These are phyloP conservation scores for Limnephilus marmoratus DNA, from an alignment of 2,888 invertebrate species.

Conservation along the genomic window DNA sequence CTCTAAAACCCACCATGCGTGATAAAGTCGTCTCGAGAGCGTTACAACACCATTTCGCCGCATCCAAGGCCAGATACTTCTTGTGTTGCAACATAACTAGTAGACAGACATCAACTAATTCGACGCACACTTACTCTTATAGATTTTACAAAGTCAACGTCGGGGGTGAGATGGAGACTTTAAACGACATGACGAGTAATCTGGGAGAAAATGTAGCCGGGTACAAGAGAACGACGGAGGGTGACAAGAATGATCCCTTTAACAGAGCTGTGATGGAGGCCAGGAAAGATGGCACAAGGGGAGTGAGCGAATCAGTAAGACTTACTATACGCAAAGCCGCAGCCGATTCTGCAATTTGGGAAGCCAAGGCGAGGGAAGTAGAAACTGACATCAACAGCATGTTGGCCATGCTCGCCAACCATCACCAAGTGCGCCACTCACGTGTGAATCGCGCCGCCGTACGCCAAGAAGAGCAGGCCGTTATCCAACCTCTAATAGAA, in stretches of 20 bases:
- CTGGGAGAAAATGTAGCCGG: slow-evolving; percentile 76
- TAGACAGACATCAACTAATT: slow-evolving; percentile 74
- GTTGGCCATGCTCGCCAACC: slow-evolving; percentile 73
- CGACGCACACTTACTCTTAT: slow-evolving; percentile 81
- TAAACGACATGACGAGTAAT: slow-evolving; percentile 78
- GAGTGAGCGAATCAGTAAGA: slow-evolving; percentile 75
- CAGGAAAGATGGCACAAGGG: slow-evolving; percentile 72
- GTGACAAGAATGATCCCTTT: slow-evolving; percentile 72
- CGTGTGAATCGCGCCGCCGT: neutral
- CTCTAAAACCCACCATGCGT: slow-evolving; percentile 78
- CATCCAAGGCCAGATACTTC: slow-evolving; percentile 78
- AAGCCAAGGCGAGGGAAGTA: slow-evolving; percentile 72
- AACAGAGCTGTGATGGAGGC: slow-evolving; percentile 74
- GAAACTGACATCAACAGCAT: slow-evolving; percentile 76
- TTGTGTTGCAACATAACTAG: slow-evolving; percentile 80
- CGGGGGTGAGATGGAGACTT: slow-evolving; percentile 76
- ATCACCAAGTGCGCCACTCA: slow-evolving; percentile 68
- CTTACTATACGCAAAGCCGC: slow-evolving; percentile 73
- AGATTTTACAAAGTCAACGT: slow-evolving; percentile 79
- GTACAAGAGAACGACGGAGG: slow-evolving; percentile 72
- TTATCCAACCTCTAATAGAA: slow-evolving; percentile 54
- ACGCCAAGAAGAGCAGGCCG: slow-evolving; percentile 51
- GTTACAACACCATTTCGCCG: slow-evolving; percentile 78
- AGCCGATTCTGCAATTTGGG: slow-evolving; percentile 73
- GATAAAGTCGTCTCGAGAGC: slow-evolving; percentile 82